Evolutionary conservation across 2,888 invertebrate species (phyloP).

Genomic region (Anagyrus pseudococci): DNA sequence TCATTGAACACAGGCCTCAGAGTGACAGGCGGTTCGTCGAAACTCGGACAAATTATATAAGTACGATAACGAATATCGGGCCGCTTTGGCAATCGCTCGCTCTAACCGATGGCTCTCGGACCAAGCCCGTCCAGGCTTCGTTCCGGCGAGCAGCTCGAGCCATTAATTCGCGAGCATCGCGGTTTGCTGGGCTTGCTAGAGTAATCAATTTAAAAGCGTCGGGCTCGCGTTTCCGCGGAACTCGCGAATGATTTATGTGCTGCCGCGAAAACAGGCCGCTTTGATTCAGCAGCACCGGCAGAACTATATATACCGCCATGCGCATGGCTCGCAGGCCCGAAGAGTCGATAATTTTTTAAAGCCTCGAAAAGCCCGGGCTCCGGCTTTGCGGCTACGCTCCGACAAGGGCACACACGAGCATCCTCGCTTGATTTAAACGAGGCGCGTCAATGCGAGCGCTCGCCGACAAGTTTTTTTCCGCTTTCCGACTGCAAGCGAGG

Average conservation of each 20-base stretch:
- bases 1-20: too few relatives aligned
- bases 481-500: too few relatives aligned
- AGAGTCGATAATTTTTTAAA: too few relatives aligned
- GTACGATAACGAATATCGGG: slow-evolving; percentile 29
- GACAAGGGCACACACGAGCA: not conserved
- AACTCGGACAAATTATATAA: slow-evolving; percentile 29
- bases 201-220: slow-evolving; percentile 37
- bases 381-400: too few relatives aligned
- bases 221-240: slow-evolving; percentile 4
- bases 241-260: slow-evolving; percentile 32
- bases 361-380: too few relatives aligned
- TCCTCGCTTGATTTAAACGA: not conserved
- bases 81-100: slow-evolving; percentile 23
- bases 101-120: not conserved
- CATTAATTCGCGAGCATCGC: slow-evolving; percentile 27
- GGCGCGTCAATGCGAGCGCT: not conserved
- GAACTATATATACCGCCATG: too few relatives aligned
- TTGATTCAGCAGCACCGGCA: too few relatives aligned
- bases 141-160: slow-evolving; percentile 3
- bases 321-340: too few relatives aligned
- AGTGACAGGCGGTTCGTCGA: too few relatives aligned
- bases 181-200: slow-evolving; percentile 2
- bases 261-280: too few relatives aligned
- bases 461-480: not conserved
- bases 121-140: slow-evolving; percentile 2